Base-by-base conservation (phyloP, 1,140 invertebrate genomes). In the Meloidogyne chitwoodi region DNA sequence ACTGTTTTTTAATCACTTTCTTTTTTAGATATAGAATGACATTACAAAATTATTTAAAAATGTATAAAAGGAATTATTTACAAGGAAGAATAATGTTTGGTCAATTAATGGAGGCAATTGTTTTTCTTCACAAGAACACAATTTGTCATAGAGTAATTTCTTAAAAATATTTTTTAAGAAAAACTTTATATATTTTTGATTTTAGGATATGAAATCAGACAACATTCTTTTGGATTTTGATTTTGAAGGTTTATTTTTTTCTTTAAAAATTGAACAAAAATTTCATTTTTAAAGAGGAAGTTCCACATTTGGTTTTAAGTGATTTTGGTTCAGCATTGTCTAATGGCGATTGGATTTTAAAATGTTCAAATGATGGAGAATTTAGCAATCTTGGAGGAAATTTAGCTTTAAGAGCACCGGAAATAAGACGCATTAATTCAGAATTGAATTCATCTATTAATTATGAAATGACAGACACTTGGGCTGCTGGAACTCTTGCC, bases 71-170 rank as follows among this genome's bases (percentile, higher is more conserved):
- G 31, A 82, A 80, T 63, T 79, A 81, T 34, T 26, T 73, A 29
- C 63, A 68, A 19, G 78, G 38, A 1, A 63, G 81, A 44, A 75
- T 82, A 8, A 76, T 82, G 77, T 81, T 83, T 65, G 81, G 81
- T 10, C 81, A 82, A 56, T 77, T 82, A 22, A 48, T 82, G 63
- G 81, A 82, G 65, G 81, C 81, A n/a, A 69, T 82, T 24, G 81
- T 83, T 19, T 82, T 72, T 71, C 75, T 82, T 10, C 63, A 74
- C 29, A 66, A 83, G 19, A 41, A 83, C 27, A 64, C 38, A 41
- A 79, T 83, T 24, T 44, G 70, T 56, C 81, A 82, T 69, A 67
- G 81, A 41, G 80, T 80, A 65, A 75, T 71, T n/a, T 56, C 6
- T 16, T 8, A 19, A 81, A 80, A 66, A 22, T 61, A 63, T 79